Evolutionary conservation across 1,140 invertebrate genomes (phyloP).

Genomic region (Scylla paramamosain): DNA sequence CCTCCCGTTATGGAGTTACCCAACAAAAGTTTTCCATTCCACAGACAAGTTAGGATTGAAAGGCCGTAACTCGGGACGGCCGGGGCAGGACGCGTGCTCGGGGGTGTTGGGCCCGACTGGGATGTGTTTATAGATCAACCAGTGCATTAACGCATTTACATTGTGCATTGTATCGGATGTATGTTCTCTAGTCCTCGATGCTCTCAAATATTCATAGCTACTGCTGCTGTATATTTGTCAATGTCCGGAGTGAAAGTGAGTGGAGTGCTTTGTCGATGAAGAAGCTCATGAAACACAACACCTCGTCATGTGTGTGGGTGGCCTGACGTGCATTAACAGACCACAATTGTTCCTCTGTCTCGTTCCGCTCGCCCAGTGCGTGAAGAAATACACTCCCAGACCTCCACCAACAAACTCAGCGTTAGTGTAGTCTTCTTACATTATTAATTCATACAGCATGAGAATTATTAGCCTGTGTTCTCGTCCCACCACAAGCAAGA

Average conservation of each 20-base stretch:
- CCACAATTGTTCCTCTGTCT: too few relatives aligned
- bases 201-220: not conserved
- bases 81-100: not conserved
- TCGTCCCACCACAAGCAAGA: not conserved
- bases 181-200: not conserved
- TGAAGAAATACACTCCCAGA: not conserved
- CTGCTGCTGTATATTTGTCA: too few relatives aligned
- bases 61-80: not conserved
- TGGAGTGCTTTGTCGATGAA: too few relatives aligned
- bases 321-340: too few relatives aligned
- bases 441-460: not conserved
- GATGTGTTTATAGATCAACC: not conserved
- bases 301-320: too few relatives aligned
- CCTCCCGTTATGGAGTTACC: constrained; percentile 18
- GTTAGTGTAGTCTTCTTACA: not conserved
- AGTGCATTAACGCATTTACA: not conserved
- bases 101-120: not conserved
- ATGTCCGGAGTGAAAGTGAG: too few relatives aligned
- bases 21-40: constrained; percentile 14
- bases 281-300: too few relatives aligned
- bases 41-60: constrained; percentile 23
- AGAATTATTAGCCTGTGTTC: too few relatives aligned
- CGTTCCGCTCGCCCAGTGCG: too few relatives aligned
- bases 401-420: not conserved
- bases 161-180: not conserved